These are phyloP conservation scores for Melanogrammus aeglefinus DNA, from an alignment of 2,797 vertebrate genomes.

Conservation along the genomic window DNA sequence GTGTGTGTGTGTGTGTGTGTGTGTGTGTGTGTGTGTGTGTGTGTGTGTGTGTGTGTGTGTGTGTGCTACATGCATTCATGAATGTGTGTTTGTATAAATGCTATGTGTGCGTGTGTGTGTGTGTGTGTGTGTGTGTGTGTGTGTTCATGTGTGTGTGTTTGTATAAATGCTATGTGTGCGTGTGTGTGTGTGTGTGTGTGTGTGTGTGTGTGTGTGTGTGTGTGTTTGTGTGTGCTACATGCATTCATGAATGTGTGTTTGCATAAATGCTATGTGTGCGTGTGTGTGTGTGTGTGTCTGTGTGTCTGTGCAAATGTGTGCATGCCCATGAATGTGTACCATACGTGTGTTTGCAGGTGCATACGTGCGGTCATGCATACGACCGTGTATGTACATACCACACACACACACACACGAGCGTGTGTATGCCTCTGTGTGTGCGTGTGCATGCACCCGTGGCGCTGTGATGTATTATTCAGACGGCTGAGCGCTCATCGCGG, in stretches of 20 bases:
- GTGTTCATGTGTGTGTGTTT: background rate
- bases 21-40: too few relatives aligned
- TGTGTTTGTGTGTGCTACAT: too few relatives aligned
- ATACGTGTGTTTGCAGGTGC: too few relatives aligned
- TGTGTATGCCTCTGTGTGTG: constrained; percentile 35
- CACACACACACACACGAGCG: background rate
- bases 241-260: too few relatives aligned
- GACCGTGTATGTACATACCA: background rate
- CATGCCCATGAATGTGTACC: background rate
- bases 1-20: constrained; percentile 13
- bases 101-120: background rate
- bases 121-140: constrained; percentile 2
- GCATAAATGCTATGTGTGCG: too few relatives aligned
- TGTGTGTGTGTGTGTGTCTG: constrained; percentile 13
- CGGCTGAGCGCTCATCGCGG: constrained; percentile 63
- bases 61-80: too few relatives aligned
- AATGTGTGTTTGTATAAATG: too few relatives aligned
- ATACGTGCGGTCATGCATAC: constrained; percentile 8
- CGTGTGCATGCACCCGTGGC: constrained; percentile 37
- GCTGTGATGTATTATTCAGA: constrained; percentile 74
- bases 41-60: too few relatives aligned
- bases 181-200: background rate
- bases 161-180: too few relatives aligned
- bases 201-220: too few relatives aligned
- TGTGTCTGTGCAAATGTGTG: constrained; percentile 1